phyloP scores from a whole-genome alignment of 64 coral and sea anemone genomes.

The Dendrophyllia cribrosa region DNA sequence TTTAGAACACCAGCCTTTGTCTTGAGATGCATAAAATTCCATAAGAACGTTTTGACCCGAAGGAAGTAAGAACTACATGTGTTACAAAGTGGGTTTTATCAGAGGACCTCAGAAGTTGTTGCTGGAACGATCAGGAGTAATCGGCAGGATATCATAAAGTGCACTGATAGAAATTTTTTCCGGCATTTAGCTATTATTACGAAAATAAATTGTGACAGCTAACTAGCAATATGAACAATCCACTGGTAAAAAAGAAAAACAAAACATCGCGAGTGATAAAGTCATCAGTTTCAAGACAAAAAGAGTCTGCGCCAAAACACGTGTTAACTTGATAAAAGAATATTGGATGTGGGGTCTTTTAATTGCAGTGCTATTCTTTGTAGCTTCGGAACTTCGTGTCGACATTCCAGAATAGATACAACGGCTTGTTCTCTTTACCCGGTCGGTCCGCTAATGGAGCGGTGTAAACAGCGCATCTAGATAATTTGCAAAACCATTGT shows the following conservation, averaged over 20 bases:
- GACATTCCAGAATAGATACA: not conserved
- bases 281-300: not conserved
- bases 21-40: not conserved
- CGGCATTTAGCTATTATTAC: too few relatives aligned
- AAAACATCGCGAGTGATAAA: conserved; percentile 23
- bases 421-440: not conserved
- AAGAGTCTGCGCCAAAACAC: not conserved
- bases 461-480: too few relatives aligned
- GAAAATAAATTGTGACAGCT: too few relatives aligned
- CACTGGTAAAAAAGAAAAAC: not conserved
- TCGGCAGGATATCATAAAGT: too few relatives aligned
- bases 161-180: too few relatives aligned
- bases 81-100: too few relatives aligned
- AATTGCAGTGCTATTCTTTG: not conserved
- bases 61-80: too few relatives aligned
- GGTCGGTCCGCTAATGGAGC: too few relatives aligned
- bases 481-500: too few relatives aligned
- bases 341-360: not conserved
- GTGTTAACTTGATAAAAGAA: conserved; percentile 28
- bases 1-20: conserved; percentile 19
- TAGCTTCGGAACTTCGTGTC: not conserved
- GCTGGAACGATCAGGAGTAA: too few relatives aligned
- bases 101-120: too few relatives aligned
- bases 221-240: not conserved
- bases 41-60: not conserved